Evolutionary conservation across 2,113 vertebrate genomes (phyloP).

Genomic region (Ramphastos sulfuratus): DNA sequence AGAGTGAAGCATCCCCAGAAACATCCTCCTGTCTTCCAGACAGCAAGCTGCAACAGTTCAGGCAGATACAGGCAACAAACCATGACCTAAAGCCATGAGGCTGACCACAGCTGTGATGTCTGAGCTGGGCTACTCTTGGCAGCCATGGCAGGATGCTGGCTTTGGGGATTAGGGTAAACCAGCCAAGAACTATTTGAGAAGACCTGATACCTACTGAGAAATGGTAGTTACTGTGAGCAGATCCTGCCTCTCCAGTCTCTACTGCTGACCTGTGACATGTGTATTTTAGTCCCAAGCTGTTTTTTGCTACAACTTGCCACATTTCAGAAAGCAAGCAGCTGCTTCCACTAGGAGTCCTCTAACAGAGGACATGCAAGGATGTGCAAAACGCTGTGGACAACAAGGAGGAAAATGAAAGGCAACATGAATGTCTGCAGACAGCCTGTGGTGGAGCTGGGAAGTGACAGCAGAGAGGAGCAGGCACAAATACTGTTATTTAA

Average conservation of each 20-base stretch:
- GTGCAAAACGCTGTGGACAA: not conserved
- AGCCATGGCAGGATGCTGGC: not conserved
- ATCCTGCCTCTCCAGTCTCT: not conserved
- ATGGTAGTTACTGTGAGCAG: not conserved
- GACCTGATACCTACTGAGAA: not conserved
- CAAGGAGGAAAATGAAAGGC: slow-evolving; percentile 12
- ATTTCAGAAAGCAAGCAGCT: not conserved
- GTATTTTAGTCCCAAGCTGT: not conserved
- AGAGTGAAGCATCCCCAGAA: not conserved
- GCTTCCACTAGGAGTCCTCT: not conserved
- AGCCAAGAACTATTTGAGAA: not conserved
- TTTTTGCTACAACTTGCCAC: not conserved
- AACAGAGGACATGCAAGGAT: not conserved
- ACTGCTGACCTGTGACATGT: not conserved
- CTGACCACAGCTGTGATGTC: not conserved
- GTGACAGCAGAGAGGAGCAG: slow-evolving; percentile 48
- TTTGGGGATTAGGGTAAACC: not conserved
- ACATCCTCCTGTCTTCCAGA: not conserved
- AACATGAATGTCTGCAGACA: slow-evolving; percentile 35
- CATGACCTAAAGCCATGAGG: not conserved
- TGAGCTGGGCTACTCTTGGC: not conserved
- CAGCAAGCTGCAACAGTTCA: not conserved
- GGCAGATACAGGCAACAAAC: not conserved
- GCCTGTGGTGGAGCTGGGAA: slow-evolving; percentile 65
- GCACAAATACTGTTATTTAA: slow-evolving; percentile 69